These are phyloP conservation scores for Lochmaea capreae DNA, from an alignment of 2,888 invertebrate genomes.

Conservation along the genomic window DNA sequence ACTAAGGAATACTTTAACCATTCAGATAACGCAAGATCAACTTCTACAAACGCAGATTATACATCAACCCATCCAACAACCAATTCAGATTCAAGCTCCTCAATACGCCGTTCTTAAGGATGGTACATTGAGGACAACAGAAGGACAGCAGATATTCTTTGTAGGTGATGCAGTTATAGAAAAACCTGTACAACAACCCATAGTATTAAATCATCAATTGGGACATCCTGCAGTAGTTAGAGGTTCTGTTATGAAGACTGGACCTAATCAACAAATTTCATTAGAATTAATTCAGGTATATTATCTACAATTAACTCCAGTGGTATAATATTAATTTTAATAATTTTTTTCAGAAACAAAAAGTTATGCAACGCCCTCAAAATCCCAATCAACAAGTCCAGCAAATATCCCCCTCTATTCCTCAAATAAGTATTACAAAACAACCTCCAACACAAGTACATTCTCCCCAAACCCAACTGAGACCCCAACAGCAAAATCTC, in stretches of 20 bases:
- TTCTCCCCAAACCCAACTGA: slow-evolving; percentile 19
- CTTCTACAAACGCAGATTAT: slow-evolving; percentile 28
- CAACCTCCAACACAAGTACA: slow-evolving; percentile 25
- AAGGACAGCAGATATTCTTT: slow-evolving; percentile 42
- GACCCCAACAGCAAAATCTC: slow-evolving; percentile 9
- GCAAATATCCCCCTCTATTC: slow-evolving; percentile 12
- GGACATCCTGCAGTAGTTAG: slow-evolving; percentile 25
- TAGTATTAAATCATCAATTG: slow-evolving; percentile 44
- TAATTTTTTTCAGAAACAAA: slow-evolving; percentile 14
- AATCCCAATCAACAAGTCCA: slow-evolving; percentile 24
- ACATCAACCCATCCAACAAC: slow-evolving; percentile 28
- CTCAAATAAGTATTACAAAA: slow-evolving; percentile 21
- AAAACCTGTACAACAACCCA: slow-evolving; percentile 38
- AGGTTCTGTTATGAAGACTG: slow-evolving; percentile 24
- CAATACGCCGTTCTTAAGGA: slow-evolving; percentile 43
- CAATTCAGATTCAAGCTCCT: slow-evolving; percentile 31
- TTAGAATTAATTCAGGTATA: slow-evolving; percentile 28
- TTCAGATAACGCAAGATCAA: slow-evolving; percentile 27
- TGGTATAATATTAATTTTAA: slow-evolving; percentile 5
- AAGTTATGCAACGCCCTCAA: slow-evolving; percentile 24
- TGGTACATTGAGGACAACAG: slow-evolving; percentile 37
- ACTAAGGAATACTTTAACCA: background rate
- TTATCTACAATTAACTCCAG: background rate
- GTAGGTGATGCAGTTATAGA: slow-evolving; percentile 37
- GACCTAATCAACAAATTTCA: slow-evolving; percentile 27